Conservation (phyloP, 2,888 invertebrate genomes). For the Idaea straminata region DNA sequence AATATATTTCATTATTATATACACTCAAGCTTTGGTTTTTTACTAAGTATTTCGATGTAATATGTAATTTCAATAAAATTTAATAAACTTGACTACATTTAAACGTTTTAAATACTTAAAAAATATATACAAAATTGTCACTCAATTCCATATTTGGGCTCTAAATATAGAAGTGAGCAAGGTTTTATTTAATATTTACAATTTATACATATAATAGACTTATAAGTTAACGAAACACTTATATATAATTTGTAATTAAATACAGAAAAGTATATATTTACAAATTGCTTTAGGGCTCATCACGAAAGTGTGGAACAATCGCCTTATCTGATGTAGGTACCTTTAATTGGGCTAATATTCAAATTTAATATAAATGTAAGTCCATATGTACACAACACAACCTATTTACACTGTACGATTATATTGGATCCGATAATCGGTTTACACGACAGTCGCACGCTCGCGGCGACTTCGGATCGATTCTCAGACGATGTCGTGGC, state of each 20-base stretch:
- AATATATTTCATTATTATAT: neutral
- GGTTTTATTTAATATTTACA: constrained; percentile 26
- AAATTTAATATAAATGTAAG: neutral
- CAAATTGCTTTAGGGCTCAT: neutral
- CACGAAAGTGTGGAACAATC: neutral
- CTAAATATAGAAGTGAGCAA: constrained; percentile 45
- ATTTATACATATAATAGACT: constrained; percentile 15
- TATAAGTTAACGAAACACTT: constrained; percentile 17
- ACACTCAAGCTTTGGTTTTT: neutral
- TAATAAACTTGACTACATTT: constrained; percentile 4
- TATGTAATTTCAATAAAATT: constrained; percentile 8
- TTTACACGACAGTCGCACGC: constrained; percentile 62
- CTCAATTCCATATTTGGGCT: constrained; percentile 49
- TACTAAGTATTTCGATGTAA: constrained; percentile 24
- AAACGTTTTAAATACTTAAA: neutral
- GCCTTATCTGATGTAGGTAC: neutral
- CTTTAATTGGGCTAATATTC: neutral
- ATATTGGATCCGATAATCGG: constrained; percentile 7
- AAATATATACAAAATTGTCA: constrained; percentile 20
- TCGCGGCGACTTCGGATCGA: constrained; percentile 64
- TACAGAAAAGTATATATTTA: constrained; percentile 27
- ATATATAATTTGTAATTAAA: constrained; percentile 21
- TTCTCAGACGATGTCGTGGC: constrained; percentile 78
- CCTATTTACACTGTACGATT: constrained; percentile 12
- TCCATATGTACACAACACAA: neutral